Conservation (phyloP, 2,888 invertebrate genomes). For the Oscheius myriophilus region DNA sequence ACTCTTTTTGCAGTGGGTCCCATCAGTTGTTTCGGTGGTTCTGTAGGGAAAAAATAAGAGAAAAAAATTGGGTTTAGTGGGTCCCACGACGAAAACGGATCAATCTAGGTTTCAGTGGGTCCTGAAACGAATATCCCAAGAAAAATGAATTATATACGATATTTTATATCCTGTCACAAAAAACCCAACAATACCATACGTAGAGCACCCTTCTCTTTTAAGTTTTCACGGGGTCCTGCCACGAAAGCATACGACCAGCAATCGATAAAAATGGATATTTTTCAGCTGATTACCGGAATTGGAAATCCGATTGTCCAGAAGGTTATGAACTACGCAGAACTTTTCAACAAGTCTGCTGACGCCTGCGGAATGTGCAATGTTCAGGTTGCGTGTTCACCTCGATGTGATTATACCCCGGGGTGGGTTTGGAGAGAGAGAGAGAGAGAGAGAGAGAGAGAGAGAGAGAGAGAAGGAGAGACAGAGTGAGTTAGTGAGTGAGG, state of each 20-base stretch:
- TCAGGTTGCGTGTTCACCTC: constrained; percentile 55
- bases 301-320: constrained; percentile 65
- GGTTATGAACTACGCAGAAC: constrained; percentile 65
- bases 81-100: no score
- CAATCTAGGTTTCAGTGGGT: no score
- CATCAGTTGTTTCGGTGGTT: no score
- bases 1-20: no score
- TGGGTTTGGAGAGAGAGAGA: constrained; percentile 18
- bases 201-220: not conserved
- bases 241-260: not conserved
- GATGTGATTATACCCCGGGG: constrained; percentile 55
- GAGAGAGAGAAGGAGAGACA: not conserved
- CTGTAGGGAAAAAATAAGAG: no score
- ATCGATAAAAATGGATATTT: no score
- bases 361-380: constrained; percentile 69
- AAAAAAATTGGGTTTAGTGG: no score
- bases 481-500: not conserved
- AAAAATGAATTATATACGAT: no score
- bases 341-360: constrained; percentile 63
- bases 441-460: not conserved
- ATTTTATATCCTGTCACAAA: no score
- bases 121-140: no score
- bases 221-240: no score
- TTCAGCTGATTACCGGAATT: constrained; percentile 62
- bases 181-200: not conserved